These are phyloP conservation scores for Tragelaphus oryx DNA, from an alignment of 2,797 vertebrate genomes.

Conservation along the genomic window DNA sequence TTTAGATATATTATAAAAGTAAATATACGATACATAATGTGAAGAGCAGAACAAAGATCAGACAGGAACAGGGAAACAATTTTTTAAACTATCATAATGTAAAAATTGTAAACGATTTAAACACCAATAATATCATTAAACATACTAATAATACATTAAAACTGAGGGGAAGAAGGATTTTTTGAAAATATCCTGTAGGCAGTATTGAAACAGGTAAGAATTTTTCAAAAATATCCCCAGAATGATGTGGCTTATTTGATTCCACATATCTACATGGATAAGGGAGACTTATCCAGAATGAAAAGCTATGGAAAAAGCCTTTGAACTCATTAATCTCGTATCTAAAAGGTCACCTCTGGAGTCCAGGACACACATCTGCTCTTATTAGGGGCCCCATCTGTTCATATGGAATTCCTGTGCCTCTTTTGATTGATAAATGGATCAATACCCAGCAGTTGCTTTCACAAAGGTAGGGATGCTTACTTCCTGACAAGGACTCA, in stretches of 20 bases:
- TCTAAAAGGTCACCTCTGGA: not conserved
- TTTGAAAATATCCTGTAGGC: not conserved
- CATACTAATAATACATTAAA: slow-evolving; percentile 23
- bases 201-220: slow-evolving; percentile 21
- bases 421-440: not conserved
- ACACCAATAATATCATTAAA: slow-evolving; percentile 20
- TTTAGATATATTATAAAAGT: not conserved
- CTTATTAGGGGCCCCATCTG: not conserved
- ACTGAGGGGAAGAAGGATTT: slow-evolving; percentile 14
- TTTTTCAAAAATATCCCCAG: slow-evolving; percentile 6
- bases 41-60: not conserved
- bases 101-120: slow-evolving; percentile 28
- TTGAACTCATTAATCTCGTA: not conserved
- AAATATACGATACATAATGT: slow-evolving; percentile 1
- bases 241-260: slow-evolving; percentile 3
- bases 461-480: not conserved
- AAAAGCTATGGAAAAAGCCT: not conserved
- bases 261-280: not conserved
- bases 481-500: not conserved
- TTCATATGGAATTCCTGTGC: not conserved
- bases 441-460: not conserved
- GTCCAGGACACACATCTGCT: not conserved
- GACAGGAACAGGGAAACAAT: not conserved
- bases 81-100: not conserved
- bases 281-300: not conserved